Conservation (phyloP, 2,113 vertebrate genomes). For the Talpa occidentalis region DNA sequence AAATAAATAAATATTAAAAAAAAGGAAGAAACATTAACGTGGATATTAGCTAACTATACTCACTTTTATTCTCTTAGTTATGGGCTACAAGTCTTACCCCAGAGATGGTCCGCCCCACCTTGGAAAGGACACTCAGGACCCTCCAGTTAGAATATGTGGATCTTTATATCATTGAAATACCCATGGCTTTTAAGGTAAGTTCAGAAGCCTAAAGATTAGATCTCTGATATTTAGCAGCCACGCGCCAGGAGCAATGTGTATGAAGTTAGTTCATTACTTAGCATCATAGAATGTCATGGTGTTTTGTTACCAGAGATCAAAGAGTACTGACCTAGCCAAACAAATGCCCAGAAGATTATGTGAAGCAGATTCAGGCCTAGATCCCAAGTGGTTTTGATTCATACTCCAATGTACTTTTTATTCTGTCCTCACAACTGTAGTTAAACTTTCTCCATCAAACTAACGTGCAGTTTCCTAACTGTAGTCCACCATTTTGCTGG, state of each 20-base stretch:
- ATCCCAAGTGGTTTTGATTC: not conserved
- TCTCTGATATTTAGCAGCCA: not conserved
- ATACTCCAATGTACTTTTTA: not conserved
- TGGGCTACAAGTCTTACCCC: conserved; percentile 94
- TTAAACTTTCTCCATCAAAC: not conserved
- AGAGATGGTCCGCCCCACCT: conserved; percentile 90
- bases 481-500: not conserved
- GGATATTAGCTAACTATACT: not conserved
- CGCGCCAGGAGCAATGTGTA: not conserved
- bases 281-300: not conserved
- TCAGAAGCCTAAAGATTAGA: not conserved
- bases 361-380: not conserved
- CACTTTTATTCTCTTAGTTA: conserved; percentile 86
- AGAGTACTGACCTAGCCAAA: not conserved
- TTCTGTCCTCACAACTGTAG: not conserved
- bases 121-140: conserved; percentile 91
- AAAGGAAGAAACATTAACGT: no score
- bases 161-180: conserved; percentile 96
- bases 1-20: no score
- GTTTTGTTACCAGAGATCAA: not conserved
- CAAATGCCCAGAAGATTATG: not conserved
- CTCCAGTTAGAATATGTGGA: conserved; percentile 95
- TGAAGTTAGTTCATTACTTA: not conserved
- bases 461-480: not conserved
- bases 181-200: conserved; percentile 95